Conservation (phyloP, 2,113 vertebrate genomes). For the Anolis sagrei region DNA sequence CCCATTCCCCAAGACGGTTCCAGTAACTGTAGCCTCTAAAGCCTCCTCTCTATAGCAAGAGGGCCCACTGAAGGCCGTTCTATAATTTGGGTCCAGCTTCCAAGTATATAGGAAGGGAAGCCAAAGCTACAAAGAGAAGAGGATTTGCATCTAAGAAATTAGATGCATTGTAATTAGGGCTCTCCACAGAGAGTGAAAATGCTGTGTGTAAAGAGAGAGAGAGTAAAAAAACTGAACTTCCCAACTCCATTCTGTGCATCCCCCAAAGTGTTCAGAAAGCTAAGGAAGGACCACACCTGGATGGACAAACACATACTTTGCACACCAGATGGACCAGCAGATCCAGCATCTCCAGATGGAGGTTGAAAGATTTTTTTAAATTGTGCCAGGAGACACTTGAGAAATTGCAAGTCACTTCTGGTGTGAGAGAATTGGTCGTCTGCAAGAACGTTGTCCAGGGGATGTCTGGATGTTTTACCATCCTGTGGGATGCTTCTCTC, state of each 20-base stretch:
- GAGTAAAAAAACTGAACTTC: not conserved
- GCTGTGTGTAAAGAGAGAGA: not conserved
- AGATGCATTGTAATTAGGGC: not conserved
- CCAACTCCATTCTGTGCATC: not conserved
- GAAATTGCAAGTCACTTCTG: too few relatives aligned
- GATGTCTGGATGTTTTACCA: too few relatives aligned
- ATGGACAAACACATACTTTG: too few relatives aligned
- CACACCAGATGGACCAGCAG: not conserved
- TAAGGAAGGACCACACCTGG: not conserved
- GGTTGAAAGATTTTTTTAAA: too few relatives aligned
- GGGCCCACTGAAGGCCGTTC: not conserved
- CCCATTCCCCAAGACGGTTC: slow-evolving; percentile 43
- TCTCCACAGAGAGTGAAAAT: not conserved
- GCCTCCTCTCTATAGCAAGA: not conserved
- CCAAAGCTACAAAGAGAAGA: not conserved
- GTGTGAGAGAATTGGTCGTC: too few relatives aligned
- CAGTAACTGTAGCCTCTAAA: slow-evolving; percentile 25
- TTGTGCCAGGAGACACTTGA: too few relatives aligned
- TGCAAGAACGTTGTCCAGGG: too few relatives aligned
- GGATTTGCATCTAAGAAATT: not conserved
- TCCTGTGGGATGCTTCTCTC: too few relatives aligned
- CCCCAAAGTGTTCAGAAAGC: not conserved
- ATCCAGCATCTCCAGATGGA: not conserved
- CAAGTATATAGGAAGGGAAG: not conserved
- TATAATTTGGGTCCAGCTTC: not conserved